phyloP scores from a whole-genome alignment of 2,797 vertebrate species.

The Amblyraja radiata region DNA sequence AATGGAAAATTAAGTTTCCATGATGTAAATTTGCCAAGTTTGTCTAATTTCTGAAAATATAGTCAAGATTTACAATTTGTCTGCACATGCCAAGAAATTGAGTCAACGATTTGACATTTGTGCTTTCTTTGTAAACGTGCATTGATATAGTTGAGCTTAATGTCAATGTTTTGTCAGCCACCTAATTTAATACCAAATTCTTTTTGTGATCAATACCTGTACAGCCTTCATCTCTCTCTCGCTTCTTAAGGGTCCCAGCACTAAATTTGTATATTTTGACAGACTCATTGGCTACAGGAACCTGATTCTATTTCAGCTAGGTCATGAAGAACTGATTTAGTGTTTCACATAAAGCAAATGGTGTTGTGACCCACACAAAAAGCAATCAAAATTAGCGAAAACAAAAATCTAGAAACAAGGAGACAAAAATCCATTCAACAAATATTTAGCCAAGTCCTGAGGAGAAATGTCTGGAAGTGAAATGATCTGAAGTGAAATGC shows the following conservation, averaged over 20 bases:
- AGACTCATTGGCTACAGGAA: not conserved
- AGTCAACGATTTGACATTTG: not conserved
- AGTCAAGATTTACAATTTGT: not conserved
- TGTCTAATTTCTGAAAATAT: not conserved
- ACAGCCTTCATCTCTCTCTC: not conserved
- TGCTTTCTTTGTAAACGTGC: not conserved
- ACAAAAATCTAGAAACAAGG: too few relatives aligned
- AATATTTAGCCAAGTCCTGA: conserved; percentile 16
- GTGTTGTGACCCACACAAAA: not conserved
- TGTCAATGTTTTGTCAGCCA: not conserved
- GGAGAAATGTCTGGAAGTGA: not conserved
- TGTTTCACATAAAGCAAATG: conserved; percentile 8
- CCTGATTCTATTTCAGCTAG: not conserved
- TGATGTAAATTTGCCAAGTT: not conserved
- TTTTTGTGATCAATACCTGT: not conserved
- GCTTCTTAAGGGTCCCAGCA: not conserved
- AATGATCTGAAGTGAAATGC: too few relatives aligned
- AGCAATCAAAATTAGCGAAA: not conserved
- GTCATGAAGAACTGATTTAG: conserved; percentile 2
- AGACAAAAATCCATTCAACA: not conserved
- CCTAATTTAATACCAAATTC: not conserved
- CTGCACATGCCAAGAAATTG: not conserved
- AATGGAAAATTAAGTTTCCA: conserved; percentile 7
- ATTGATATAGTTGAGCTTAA: not conserved
- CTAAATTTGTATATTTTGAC: not conserved